These are phyloP conservation scores for Anguilla anguilla DNA, from an alignment of 2,797 vertebrate species.

Conservation along the genomic window DNA sequence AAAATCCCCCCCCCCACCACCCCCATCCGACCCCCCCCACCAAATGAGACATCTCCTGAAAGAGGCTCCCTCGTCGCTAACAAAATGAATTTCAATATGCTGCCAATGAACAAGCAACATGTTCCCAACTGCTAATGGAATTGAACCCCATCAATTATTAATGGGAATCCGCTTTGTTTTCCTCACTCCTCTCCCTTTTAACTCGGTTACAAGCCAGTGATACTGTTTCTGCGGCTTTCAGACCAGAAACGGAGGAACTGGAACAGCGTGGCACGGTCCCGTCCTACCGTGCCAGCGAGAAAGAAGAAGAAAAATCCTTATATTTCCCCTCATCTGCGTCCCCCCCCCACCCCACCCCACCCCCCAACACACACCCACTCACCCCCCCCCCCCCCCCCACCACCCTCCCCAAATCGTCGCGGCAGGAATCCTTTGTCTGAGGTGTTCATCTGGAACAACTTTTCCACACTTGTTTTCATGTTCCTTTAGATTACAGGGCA, in stretches of 20 bases:
- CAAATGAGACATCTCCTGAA: conserved; percentile 65
- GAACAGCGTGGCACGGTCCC: conserved; percentile 40
- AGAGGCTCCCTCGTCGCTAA: conserved; percentile 68
- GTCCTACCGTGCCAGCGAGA: background rate
- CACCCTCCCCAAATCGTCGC: conserved; percentile 76
- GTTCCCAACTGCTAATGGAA: conserved; percentile 60
- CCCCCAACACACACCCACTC: conserved; percentile 49
- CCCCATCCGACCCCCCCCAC: background rate
- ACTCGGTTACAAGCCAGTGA: conserved; percentile 49
- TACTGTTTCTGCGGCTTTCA: conserved; percentile 51
- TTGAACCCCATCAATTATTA: conserved; percentile 68
- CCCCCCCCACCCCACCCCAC: conserved; percentile 42
- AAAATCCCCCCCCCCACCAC: conserved; percentile 59
- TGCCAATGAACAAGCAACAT: conserved; percentile 56
- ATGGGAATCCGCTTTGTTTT: conserved; percentile 65
- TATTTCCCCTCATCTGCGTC: conserved; percentile 67
- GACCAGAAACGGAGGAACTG: conserved; percentile 45
- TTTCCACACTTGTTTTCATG: conserved; percentile 99
- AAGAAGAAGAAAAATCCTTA: conserved; percentile 57
- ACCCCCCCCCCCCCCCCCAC: conserved; percentile 39
- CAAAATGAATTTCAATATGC: conserved; percentile 72
- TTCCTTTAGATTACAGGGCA: conserved; percentile 99
- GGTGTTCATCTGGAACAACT: conserved; percentile 99
- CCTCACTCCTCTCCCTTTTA: conserved; percentile 55
- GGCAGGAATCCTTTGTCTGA: conserved; percentile 94